These are phyloP conservation scores for Vulpes vulpes DNA, from an alignment of 2,113 vertebrate genomes.

Conservation along the genomic window DNA sequence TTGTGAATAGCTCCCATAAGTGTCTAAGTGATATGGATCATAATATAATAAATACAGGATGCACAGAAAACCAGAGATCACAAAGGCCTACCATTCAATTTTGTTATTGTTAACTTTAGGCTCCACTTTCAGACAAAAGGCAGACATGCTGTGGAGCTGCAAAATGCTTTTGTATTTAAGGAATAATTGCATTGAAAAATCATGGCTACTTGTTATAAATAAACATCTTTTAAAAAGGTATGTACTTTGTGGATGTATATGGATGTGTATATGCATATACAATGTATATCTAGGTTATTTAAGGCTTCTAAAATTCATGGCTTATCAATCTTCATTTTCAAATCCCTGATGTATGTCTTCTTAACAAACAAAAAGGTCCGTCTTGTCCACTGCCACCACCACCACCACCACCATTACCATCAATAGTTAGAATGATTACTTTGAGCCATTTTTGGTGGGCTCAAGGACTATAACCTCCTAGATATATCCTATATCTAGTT, in stretches of 20 bases:
- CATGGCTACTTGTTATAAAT: not conserved
- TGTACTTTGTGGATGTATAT: not conserved
- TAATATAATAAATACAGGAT: conserved; percentile 72
- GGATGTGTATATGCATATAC: not conserved
- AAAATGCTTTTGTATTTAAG: conserved; percentile 7
- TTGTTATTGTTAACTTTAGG: conserved; percentile 40
- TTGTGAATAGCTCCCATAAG: conserved; percentile 61
- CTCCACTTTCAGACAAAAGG: conserved; percentile 61
- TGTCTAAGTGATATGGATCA: conserved; percentile 73
- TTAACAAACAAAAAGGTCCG: not conserved
- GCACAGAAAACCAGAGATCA: conserved; percentile 72
- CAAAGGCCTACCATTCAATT: conserved; percentile 74
- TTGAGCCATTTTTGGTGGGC: not conserved
- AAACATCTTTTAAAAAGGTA: not conserved
- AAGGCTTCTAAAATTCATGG: not conserved
- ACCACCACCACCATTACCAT: not conserved
- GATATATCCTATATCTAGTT: not conserved
- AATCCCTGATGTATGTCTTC: not conserved
- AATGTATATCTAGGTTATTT: not conserved
- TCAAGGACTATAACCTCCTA: not conserved
- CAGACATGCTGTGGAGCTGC: conserved; percentile 63
- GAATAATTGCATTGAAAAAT: not conserved
- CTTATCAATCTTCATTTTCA: not conserved
- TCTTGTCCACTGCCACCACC: not conserved
- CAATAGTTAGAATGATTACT: not conserved